phyloP scores from a whole-genome alignment of 2,888 invertebrate genomes.

The Theretra japonica region DNA sequence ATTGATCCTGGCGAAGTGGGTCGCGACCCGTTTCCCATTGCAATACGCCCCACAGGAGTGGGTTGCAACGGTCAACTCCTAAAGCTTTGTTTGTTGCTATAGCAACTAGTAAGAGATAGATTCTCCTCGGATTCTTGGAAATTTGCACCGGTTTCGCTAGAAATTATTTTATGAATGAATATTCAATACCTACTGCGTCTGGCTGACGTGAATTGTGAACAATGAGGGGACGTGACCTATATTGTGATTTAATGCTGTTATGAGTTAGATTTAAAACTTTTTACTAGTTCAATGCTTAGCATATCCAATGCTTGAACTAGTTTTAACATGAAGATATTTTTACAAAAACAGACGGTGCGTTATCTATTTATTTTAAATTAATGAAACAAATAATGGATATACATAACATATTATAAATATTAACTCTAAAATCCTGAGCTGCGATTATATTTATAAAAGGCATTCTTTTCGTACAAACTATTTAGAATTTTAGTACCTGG shows the following conservation, averaged over 20 bases:
- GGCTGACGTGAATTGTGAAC: slow-evolving; percentile 1
- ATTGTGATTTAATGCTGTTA: neutral
- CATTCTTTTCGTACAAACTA: too few relatives aligned
- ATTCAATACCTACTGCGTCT: neutral
- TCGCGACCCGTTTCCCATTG: slow-evolving; percentile 80
- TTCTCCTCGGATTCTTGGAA: slow-evolving; percentile 10
- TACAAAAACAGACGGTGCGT: too few relatives aligned
- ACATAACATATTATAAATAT: too few relatives aligned
- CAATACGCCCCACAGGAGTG: slow-evolving; percentile 64
- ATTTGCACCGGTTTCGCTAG: neutral
- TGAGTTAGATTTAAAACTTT: neutral
- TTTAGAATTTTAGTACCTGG: too few relatives aligned
- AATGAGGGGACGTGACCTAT: neutral
- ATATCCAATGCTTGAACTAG: too few relatives aligned
- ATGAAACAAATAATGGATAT: too few relatives aligned
- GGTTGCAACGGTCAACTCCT: slow-evolving; percentile 57
- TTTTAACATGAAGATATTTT: too few relatives aligned
- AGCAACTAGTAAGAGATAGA: neutral
- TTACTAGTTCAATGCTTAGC: neutral
- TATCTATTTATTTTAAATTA: too few relatives aligned
- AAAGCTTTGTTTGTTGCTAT: neutral
- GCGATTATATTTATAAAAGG: too few relatives aligned
- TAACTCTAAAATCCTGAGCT: too few relatives aligned
- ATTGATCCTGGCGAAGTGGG: slow-evolving; percentile 81
- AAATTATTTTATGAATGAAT: slow-evolving; percentile 1